Base-by-base conservation (phyloP, 2,113 vertebrate genomes). In the Calypte anna region DNA sequence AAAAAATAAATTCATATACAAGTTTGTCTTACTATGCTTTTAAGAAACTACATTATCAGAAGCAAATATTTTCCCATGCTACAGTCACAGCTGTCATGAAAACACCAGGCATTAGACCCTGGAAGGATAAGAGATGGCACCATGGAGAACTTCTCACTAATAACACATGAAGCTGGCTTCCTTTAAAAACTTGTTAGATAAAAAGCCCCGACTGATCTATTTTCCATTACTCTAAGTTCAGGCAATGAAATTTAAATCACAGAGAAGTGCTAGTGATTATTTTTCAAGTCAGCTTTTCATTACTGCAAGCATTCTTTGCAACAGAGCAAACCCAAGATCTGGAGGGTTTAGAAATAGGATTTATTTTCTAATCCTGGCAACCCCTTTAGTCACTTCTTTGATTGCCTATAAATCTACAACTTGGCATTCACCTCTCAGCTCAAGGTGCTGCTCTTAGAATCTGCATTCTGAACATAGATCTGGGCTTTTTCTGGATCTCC, bases 201-300 rank as follows among this genome's bases (percentile, higher is more conserved):
- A 94, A 94, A 96, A 93, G 82, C 82, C 61, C 83, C 74, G 72
- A 88, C 57, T 96, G 94, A 95, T 96, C 85, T 91, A 53, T 90
- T 93, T 88, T 83, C 82, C 64, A 78, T 90, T 90, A 86, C 76
- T 74, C 63, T 3, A n/a, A 91, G 81, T 75, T 82, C 77, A 87
- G 74, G 89, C 86, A 95, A 94, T 78, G 83, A 93, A 96, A 93
- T 87, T 93, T 84, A 95, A 93, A 96, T 94, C 83, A 94, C 69
- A 95, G 79, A 57, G 69, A 93, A 94, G 94, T 46, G 88, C 54
- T 95, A 97, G 92, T 86, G 73, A 92, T 75, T 88, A 90, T 89
- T 95, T 95, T 91, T 88, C 82, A 95, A 90, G 94, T 86, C 91
- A 10, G 19, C 53, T 95, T 93, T 94, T 92, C 91, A 94, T 90